A percentile compares a stretch with the other conserved stretches of the same genome.
Conservation (phyloP, 37 sponge, comb jelly and placozoan species). For the Beroe ovata region DNA sequence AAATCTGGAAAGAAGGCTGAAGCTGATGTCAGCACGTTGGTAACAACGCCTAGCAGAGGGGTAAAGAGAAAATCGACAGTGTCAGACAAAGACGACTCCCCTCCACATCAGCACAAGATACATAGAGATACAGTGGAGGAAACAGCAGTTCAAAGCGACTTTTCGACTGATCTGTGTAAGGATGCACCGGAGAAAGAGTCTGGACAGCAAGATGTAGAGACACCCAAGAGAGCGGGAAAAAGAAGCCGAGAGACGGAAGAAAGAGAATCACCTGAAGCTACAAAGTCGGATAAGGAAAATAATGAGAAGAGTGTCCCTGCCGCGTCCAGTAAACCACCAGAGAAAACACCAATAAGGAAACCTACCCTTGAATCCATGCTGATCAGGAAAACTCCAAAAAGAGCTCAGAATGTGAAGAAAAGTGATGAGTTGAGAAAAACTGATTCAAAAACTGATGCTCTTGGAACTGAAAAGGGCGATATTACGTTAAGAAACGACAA, state of each 20-base stretch:
- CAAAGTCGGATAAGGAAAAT: background rate
- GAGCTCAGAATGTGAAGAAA: too few relatives aligned
- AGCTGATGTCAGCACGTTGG: background rate
- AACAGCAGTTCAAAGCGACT: background rate
- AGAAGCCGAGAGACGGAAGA: background rate
- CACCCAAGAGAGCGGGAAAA: background rate
- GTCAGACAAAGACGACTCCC: background rate
- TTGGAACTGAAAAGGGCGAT: background rate
- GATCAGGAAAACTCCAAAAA: background rate
- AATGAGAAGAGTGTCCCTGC: background rate
- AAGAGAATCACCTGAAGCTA: background rate
- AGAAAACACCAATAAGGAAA: background rate
- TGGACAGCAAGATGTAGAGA: background rate
- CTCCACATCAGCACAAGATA: background rate
- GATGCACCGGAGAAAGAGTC: background rate
- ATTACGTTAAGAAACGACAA: too few relatives aligned
- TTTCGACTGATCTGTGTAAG: background rate
- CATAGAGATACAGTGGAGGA: background rate
- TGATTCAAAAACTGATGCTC: background rate
- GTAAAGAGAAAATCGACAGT: slow-evolving; percentile 14
- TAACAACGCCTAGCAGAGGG: slow-evolving; percentile 3
- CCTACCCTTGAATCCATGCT: slow-evolving; percentile 33
- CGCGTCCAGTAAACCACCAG: background rate
- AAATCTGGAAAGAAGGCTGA: background rate
- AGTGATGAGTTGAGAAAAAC: too few relatives aligned